Conservation (phyloP, 2,888 invertebrate genomes). For the Euphydryas editha region DNA sequence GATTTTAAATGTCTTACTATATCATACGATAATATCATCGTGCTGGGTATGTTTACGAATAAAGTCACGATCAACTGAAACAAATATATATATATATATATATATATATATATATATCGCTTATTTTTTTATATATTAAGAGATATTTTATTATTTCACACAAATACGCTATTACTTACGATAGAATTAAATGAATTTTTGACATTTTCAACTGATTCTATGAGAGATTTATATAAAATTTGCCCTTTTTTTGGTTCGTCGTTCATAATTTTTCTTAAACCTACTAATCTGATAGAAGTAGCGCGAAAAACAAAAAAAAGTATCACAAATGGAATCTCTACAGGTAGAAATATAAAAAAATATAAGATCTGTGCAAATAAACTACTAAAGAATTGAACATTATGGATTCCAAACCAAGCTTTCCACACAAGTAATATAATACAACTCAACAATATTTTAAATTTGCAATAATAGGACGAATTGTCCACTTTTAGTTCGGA, state of each 20-base stretch:
- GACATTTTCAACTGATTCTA: not conserved
- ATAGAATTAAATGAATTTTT: not conserved
- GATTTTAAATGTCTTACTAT: not conserved
- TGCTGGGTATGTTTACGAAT: not conserved
- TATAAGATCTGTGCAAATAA: not conserved
- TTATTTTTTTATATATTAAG: not conserved
- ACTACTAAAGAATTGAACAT: not conserved
- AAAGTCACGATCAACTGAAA: constrained; percentile 4
- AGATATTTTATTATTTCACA: not conserved
- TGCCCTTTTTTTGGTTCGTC: not conserved
- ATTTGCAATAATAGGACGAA: constrained; percentile 1
- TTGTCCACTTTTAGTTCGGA: not conserved
- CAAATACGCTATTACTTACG: not conserved
- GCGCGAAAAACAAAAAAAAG: not conserved
- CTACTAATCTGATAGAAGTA: not conserved
- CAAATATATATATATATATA: constrained; percentile 8
- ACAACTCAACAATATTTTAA: constrained; percentile 9
- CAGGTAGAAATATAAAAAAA: not conserved
- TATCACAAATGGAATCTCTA: not conserved
- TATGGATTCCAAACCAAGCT: not conserved
- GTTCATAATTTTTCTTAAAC: not conserved
- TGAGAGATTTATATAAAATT: not conserved
- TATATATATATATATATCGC: not conserved
- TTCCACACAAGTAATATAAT: constrained; percentile 1
- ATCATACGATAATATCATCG: not conserved